phyloP scores from a whole-genome alignment of 2,797 vertebrate species.

The Vireo griseus region DNA sequence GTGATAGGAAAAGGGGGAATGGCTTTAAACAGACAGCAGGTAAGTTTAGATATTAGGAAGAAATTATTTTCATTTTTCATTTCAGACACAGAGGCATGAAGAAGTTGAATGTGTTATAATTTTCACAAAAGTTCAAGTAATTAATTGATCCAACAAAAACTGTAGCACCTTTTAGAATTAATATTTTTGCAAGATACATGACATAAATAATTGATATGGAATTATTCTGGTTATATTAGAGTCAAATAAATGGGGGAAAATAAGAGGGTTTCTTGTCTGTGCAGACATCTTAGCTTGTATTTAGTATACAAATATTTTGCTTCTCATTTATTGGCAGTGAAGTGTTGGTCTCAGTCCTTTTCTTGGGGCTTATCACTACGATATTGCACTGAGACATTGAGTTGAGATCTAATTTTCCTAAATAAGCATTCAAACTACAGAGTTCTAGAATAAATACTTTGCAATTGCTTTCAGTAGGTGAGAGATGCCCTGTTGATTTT shows the following conservation, averaged over 20 bases:
- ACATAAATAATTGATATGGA: not conserved
- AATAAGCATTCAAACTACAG: not conserved
- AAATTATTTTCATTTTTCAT: not conserved
- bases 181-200: not conserved
- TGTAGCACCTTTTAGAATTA: not conserved
- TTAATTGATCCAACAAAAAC: not conserved
- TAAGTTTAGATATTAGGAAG: not conserved
- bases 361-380: not conserved
- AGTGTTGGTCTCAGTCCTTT: not conserved
- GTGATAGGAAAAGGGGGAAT: not conserved
- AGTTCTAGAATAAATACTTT: not conserved
- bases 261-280: not conserved
- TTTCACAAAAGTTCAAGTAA: not conserved
- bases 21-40: not conserved
- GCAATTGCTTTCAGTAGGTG: not conserved
- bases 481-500: not conserved
- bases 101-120: not conserved
- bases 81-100: not conserved
- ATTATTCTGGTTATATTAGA: not conserved
- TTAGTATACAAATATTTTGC: not conserved
- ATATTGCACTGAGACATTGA: not conserved
- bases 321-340: not conserved
- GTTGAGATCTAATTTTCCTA: not conserved
- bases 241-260: not conserved
- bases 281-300: not conserved